Conservation (phyloP, 2,888 invertebrate species). For the Athalia cordata region DNA sequence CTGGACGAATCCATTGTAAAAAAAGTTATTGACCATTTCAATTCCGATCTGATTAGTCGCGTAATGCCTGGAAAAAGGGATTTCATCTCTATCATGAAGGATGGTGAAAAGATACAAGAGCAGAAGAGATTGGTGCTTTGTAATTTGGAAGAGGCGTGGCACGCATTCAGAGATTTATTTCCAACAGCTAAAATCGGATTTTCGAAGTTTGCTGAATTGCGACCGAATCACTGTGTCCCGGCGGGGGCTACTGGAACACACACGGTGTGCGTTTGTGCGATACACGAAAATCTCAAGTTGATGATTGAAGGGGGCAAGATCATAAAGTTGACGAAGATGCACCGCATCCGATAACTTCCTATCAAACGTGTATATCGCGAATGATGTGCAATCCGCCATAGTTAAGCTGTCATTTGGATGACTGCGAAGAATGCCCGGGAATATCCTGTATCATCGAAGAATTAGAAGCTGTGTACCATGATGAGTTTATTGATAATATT, state of each 20-base stretch:
- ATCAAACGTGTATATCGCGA: background rate
- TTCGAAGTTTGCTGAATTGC: conserved; percentile 47
- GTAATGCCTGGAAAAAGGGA: conserved; percentile 46
- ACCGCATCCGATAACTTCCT: background rate
- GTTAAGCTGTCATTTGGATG: background rate
- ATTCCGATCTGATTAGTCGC: conserved; percentile 29
- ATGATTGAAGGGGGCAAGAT: background rate
- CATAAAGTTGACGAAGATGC: background rate
- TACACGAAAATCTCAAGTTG: conserved; percentile 40
- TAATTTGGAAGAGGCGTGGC: conserved; percentile 33
- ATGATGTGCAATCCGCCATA: background rate
- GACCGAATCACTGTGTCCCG: conserved; percentile 46
- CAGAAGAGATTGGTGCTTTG: conserved; percentile 44
- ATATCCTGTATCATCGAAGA: conserved; percentile 6
- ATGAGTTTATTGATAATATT: conserved; percentile 46
- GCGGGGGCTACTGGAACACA: conserved; percentile 48
- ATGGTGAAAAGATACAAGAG: conserved; percentile 19
- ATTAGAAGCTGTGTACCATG: conserved; percentile 41
- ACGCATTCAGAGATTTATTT: conserved; percentile 38
- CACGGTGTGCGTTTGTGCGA: conserved; percentile 47
- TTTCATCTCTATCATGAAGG: conserved; percentile 36
- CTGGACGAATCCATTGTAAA: background rate
- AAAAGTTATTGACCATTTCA: conserved; percentile 26
- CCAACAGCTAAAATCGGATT: conserved; percentile 42
- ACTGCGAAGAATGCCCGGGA: background rate